These are phyloP conservation scores for Bombus waltoni DNA, from an alignment of 1,140 invertebrate genomes.

Conservation along the genomic window DNA sequence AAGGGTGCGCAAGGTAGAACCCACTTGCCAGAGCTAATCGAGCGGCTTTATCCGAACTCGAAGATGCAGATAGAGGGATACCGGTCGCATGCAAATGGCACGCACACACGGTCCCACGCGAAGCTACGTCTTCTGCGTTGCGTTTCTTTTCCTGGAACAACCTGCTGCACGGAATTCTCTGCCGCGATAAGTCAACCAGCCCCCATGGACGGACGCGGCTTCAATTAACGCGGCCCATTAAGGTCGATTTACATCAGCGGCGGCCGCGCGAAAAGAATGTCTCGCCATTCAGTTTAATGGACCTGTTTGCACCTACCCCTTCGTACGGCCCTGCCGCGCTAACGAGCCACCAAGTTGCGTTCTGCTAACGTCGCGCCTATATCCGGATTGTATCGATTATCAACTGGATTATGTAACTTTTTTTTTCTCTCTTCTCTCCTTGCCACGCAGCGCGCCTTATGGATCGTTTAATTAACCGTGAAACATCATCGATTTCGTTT, in stretches of 20 bases:
- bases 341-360: slow-evolving; percentile 46
- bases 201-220: slow-evolving; percentile 46
- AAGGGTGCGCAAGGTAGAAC: background rate
- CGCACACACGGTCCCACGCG: background rate
- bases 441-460: background rate
- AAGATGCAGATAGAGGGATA: slow-evolving; percentile 17
- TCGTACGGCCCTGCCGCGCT: slow-evolving; percentile 50
- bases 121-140: slow-evolving; percentile 2
- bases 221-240: slow-evolving; percentile 70
- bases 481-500: background rate
- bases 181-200: slow-evolving; percentile 61
- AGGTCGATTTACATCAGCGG: slow-evolving; percentile 68
- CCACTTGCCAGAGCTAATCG: background rate
- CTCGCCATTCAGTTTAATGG: slow-evolving; percentile 65
- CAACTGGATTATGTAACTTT: background rate
- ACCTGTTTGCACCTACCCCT: slow-evolving; percentile 69
- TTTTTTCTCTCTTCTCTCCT: background rate
- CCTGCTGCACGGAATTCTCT: slow-evolving; percentile 58
- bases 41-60: background rate
- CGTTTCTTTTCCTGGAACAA: slow-evolving; percentile 43
- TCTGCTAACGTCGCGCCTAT: slow-evolving; percentile 25
- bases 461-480: slow-evolving; percentile 16
- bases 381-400: slow-evolving; percentile 39
- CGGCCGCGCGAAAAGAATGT: slow-evolving; percentile 66
- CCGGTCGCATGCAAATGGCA: slow-evolving; percentile 28